Percentiles rank a stretch among this genome's conserved stretches.
These are phyloP conservation scores for Carapus acus DNA, from an alignment of 2,797 vertebrate species.

Conservation along the genomic window DNA sequence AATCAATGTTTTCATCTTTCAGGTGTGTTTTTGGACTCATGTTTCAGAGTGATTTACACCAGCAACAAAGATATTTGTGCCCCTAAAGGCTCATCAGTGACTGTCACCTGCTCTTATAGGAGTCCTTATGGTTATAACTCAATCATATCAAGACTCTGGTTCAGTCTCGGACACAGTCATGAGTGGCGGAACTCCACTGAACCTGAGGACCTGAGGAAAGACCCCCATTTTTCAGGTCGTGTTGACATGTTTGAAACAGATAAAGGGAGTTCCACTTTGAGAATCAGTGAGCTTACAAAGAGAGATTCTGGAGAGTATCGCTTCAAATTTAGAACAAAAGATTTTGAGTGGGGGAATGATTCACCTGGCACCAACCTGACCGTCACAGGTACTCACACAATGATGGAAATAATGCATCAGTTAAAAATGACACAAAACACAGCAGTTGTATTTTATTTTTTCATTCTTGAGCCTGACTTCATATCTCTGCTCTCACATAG, in stretches of 20 bases:
- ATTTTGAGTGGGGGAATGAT: not conserved
- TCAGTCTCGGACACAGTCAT: conserved; percentile 2
- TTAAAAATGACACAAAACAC: too few relatives aligned
- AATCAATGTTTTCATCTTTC: too few relatives aligned
- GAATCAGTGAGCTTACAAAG: conserved; percentile 25
- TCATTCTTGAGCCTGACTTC: too few relatives aligned
- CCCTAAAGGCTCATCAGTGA: conserved; percentile 3
- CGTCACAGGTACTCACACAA: too few relatives aligned
- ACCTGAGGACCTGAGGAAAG: not conserved
- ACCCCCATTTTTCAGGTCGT: conserved; percentile 2
- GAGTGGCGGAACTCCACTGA: fast-evolving
- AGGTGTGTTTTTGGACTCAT: too few relatives aligned
- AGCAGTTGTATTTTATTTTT: too few relatives aligned
- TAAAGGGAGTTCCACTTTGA: fast-evolving
- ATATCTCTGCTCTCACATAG: too few relatives aligned
- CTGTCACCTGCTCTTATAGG: not conserved
- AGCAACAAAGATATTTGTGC: too few relatives aligned
- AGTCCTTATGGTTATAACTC: not conserved
- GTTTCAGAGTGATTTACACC: too few relatives aligned
- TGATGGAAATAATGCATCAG: too few relatives aligned
- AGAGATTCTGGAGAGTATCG: conserved; percentile 29
- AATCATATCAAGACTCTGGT: not conserved
- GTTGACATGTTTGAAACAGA: conserved; percentile 11
- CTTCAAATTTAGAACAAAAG: conserved; percentile 26
- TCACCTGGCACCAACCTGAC: conserved; percentile 14